Evolutionary conservation across 37 sponge, comb jelly and placozoan species (phyloP).

Genomic region (Halisarca cf. caerulea): DNA sequence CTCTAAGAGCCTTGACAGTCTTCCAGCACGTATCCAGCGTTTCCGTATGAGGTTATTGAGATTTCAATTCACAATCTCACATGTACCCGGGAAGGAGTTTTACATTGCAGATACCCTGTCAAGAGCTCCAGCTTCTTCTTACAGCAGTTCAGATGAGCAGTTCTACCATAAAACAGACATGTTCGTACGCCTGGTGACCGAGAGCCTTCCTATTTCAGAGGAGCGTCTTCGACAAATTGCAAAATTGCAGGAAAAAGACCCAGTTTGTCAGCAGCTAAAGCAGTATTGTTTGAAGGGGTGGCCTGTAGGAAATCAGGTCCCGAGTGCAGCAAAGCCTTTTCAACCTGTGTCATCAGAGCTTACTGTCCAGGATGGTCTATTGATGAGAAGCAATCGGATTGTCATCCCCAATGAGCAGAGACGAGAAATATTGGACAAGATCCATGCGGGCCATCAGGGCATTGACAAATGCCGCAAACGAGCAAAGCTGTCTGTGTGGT

Average conservation of each 20-base stretch:
- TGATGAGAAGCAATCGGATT: slow-evolving; percentile 33
- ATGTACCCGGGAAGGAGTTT: slow-evolving; percentile 59
- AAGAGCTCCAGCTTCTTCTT: slow-evolving; percentile 23
- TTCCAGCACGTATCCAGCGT: slow-evolving; percentile 50
- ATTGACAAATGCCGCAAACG: slow-evolving; percentile 45
- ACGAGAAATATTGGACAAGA: slow-evolving; percentile 27
- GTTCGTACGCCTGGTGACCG: background rate
- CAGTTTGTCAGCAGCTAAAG: slow-evolving; percentile 18
- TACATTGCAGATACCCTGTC: slow-evolving; percentile 57
- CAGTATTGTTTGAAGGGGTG: slow-evolving; percentile 33
- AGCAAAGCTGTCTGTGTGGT: slow-evolving; percentile 50
- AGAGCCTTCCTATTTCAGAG: background rate
- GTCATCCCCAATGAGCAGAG: slow-evolving; percentile 30
- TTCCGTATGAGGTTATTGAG: slow-evolving; percentile 51
- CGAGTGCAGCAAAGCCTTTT: background rate
- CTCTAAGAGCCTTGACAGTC: slow-evolving; percentile 41
- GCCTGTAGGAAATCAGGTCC: slow-evolving; percentile 41
- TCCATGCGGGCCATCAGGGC: slow-evolving; percentile 55
- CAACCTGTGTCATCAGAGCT: slow-evolving; percentile 5
- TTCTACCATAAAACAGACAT: background rate
- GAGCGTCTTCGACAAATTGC: background rate
- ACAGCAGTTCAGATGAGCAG: slow-evolving; percentile 20
- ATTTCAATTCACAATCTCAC: slow-evolving; percentile 43
- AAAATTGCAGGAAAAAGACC: slow-evolving; percentile 40
- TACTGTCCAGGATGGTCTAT: slow-evolving; percentile 33